Conservation (phyloP, 2,797 vertebrate genomes). For the Eupleurogrammus muticus region DNA sequence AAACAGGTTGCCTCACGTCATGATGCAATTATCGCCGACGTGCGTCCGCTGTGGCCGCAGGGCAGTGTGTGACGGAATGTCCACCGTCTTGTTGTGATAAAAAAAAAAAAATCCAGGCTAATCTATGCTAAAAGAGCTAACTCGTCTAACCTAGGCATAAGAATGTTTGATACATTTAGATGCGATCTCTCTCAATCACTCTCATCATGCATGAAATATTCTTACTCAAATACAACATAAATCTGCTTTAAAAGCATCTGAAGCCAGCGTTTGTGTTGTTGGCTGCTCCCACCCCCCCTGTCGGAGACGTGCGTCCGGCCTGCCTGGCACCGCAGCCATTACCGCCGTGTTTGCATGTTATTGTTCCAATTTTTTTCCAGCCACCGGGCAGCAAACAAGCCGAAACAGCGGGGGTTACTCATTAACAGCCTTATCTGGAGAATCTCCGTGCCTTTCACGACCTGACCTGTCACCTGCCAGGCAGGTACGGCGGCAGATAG, state of each 20-base stretch:
- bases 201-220: background rate
- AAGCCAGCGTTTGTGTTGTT: background rate
- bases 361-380: constrained; percentile 81
- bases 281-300: background rate
- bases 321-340: constrained; percentile 60
- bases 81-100: no score
- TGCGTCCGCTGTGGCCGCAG: no score
- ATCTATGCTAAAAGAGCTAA: no score
- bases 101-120: no score
- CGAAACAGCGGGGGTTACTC: constrained; percentile 76
- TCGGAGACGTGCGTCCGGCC: constrained; percentile 7
- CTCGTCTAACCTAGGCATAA: no score
- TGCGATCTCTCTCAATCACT: no score
- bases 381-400: constrained; percentile 78
- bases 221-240: background rate
- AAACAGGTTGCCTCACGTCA: no score
- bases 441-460: constrained; percentile 63
- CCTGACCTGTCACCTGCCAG: constrained; percentile 60
- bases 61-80: no score
- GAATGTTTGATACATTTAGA: background rate
- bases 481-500: background rate
- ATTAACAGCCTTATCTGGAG: constrained; percentile 78
- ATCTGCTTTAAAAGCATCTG: background rate
- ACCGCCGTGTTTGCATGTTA: constrained; percentile 76
- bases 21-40: no score